Evolutionary conservation across 2,888 invertebrate genomes (phyloP), one percentile per base, ranked within the genome.

Genomic region (Hesperia comma): DNA sequence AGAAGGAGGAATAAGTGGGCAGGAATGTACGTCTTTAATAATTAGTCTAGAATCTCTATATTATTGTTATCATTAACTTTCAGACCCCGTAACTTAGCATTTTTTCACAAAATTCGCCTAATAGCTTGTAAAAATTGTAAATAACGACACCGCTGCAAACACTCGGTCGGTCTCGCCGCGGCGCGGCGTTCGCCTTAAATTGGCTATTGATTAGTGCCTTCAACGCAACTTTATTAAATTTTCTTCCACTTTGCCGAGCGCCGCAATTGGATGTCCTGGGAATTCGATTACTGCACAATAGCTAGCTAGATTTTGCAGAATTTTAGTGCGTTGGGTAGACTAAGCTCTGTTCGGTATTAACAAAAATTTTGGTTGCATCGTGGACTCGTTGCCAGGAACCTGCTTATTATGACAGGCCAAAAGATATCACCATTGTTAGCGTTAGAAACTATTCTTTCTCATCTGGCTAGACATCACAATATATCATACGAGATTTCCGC

Each of bases 161-260:
- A 37, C 32, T 58, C n/a, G 15, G 10, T 3, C 46, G 2, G 58
- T 32, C 43, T 46, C n/a, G n/a, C n/a, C n/a, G n/a, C 41, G 26
- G 21, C n/a, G 41, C 43, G 8, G 58, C 43, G 43, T 15, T 58
- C 58, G 58, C 58, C 41, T 21, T 26, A 58, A 58, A 58, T 58
- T 58, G 58, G n/a, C 43, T 46, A 58, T 58, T 58, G 58, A 58
- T 58, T 58, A 58, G 43, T 58, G 57, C 43, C 58, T 58, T 17
- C 41, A 46, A 58, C 58, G 43, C 43, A 43, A 58, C 7, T 58
- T 58, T 43, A 43, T 58, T 21, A 58, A 58, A 58, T 58, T 57
- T 21, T 58, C 58, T 26, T 26, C 58, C 43, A 46, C 58, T 58
- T 46, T n/a, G 41, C 58, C 26, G 26, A 46, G 58, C 15, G 41